These are phyloP conservation scores for Orchestia grillus DNA, from an alignment of 1,140 invertebrate genomes.

Conservation along the genomic window DNA sequence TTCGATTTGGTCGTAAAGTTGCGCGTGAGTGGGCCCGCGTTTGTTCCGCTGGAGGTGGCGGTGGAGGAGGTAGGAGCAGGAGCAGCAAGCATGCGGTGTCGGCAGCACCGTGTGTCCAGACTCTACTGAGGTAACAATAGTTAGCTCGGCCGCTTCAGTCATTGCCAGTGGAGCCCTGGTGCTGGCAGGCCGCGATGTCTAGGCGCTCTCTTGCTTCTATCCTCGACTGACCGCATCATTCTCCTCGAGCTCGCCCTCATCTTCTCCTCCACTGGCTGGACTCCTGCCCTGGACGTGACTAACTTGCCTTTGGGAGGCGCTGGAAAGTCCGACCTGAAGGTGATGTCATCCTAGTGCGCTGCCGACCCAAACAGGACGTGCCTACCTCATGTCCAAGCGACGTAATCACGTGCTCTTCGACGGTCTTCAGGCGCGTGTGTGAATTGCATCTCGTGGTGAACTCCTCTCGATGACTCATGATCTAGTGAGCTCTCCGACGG, in stretches of 20 bases:
- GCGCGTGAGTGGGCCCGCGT: background rate
- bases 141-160: constrained; percentile 44
- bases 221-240: constrained; percentile 40
- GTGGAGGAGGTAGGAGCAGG: background rate
- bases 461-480: background rate
- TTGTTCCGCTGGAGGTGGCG: background rate
- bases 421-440: constrained; percentile 27
- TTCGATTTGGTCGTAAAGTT: background rate
- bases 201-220: background rate
- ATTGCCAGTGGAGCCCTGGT: constrained; percentile 45
- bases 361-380: constrained; percentile 39
- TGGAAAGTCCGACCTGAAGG: constrained; percentile 22
- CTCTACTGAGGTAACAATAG: constrained; percentile 50
- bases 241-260: background rate
- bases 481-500: background rate
- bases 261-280: background rate
- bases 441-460: background rate
- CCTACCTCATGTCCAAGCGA: background rate
- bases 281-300: constrained; percentile 30
- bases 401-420: constrained; percentile 48
- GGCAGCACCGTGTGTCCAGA: constrained; percentile 29
- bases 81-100: constrained; percentile 40
- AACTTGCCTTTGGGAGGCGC: background rate
- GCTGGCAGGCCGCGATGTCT: constrained; percentile 16
- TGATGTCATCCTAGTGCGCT: background rate